Conservation (phyloP, 2,113 vertebrate species). For the Trochalopteron elliotii region DNA sequence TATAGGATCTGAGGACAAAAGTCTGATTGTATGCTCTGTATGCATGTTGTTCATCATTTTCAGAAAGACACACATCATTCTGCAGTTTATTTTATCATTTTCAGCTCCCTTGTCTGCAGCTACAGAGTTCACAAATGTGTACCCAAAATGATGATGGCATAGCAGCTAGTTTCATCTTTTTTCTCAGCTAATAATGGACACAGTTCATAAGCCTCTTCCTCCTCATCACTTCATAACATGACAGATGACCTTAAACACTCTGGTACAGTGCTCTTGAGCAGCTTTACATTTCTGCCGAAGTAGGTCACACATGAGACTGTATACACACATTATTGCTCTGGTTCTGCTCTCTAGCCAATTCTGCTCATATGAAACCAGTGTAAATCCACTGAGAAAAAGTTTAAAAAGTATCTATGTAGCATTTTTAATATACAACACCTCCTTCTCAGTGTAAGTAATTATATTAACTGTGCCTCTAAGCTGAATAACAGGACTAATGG, state of each 20-base stretch:
- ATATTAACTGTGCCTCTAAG: slow-evolving; percentile 31
- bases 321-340: background rate
- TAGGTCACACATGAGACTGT: background rate
- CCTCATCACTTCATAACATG: background rate
- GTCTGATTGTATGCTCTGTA: background rate
- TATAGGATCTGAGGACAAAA: background rate
- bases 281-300: background rate
- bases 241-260: background rate
- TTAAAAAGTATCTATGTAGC: slow-evolving; percentile 48
- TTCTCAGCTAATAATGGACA: background rate
- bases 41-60: background rate
- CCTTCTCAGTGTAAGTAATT: background rate
- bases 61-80: background rate
- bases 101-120: background rate
- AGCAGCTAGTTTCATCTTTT: background rate
- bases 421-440: slow-evolving; percentile 24
- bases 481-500: background rate
- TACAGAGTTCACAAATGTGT: background rate
- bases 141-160: background rate
- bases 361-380: background rate
- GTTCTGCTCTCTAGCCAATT: slow-evolving; percentile 6
- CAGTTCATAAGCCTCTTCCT: background rate
- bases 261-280: background rate
- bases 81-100: background rate
- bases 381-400: background rate